Evolutionary conservation across 1,140 invertebrate species (phyloP), one percentile per base, ranked within the genome.

Genomic region (Campodea augens): DNA sequence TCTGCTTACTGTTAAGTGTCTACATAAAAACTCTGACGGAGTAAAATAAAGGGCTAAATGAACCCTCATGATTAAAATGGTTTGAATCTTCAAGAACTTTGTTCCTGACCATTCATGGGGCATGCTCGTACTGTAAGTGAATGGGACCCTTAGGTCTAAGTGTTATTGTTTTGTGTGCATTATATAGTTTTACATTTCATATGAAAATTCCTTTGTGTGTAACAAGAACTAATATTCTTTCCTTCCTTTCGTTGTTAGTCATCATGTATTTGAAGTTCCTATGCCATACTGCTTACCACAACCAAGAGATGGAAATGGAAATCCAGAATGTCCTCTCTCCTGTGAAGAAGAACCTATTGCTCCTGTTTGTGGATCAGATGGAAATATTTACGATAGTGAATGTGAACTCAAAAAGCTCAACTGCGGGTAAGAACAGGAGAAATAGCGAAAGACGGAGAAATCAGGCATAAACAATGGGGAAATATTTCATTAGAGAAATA

Each of bases 401-500:
- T 93, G 89, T 57, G 85, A 92, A 58, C 75, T 92, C 65, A 78
- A 80, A 59, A 79, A 87, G 72, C 69, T 88, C 3, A 88, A 87
- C 55, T 90, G 86, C 61, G 84, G 84, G 84, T 89, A 57, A 69
- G 74, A 71, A n/a, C n/a, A n/a, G n/a, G n/a, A n/a, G n/a, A n/a
- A n/a, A n/a, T n/a, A n/a, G n/a, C n/a, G n/a, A n/a, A n/a, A n/a
- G n/a, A n/a, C n/a, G n/a, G n/a, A n/a, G n/a, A n/a, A n/a, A n/a
- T n/a, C n/a, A n/a, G n/a, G n/a, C n/a, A n/a, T n/a, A n/a, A n/a
- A n/a, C n/a, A n/a, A n/a, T n/a, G n/a, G n/a, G n/a, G n/a, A n/a
- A n/a, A n/a, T n/a, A n/a, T n/a, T n/a, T n/a, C n/a, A n/a, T n/a
- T n/a, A n/a, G n/a, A n/a, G n/a, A n/a, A n/a, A n/a, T n/a, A n/a